Percentiles rank a stretch among this genome's conserved stretches.
These are phyloP conservation scores for Empidonax alnorum DNA, from an alignment of 2,113 vertebrate genomes.

Conservation along the genomic window DNA sequence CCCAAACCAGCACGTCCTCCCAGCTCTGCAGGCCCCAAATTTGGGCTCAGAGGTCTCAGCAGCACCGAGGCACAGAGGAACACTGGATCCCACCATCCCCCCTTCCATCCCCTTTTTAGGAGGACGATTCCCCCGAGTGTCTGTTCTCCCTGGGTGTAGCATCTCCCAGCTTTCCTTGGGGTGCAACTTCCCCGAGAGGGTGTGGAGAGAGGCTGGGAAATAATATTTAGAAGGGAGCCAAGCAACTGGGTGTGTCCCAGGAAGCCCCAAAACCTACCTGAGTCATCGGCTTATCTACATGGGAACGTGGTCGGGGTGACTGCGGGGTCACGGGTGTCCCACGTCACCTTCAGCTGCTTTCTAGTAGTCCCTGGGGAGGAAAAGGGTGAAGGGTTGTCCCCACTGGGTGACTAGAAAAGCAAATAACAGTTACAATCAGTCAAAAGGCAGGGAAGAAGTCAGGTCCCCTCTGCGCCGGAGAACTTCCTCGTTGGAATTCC, in stretches of 20 bases:
- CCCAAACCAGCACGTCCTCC: not conserved
- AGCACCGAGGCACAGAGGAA: not conserved
- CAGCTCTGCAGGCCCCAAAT: not conserved
- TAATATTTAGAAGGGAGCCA: not conserved
- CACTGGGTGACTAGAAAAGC: not conserved
- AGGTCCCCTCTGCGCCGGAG: accelerated
- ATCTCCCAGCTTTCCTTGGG: not conserved
- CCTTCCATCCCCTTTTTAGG: not conserved
- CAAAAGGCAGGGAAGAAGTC: not conserved
- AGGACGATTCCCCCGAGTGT: not conserved
- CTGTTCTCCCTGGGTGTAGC: not conserved
- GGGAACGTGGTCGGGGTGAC: not conserved
- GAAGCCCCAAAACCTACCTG: not conserved
- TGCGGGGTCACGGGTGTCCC: not conserved
- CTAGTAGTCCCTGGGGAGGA: not conserved
- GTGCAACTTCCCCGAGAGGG: not conserved
- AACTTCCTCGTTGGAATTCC: not conserved
- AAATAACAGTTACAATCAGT: accelerated
- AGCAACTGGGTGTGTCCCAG: not conserved
- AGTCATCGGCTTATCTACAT: not conserved
- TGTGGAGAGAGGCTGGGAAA: not conserved
- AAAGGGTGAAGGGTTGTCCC: not conserved
- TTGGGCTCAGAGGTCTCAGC: not conserved
- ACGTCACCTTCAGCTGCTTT: not conserved
- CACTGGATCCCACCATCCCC: not conserved